Conservation (phyloP, 2,888 invertebrate species). For the Pherbina coryleti region DNA sequence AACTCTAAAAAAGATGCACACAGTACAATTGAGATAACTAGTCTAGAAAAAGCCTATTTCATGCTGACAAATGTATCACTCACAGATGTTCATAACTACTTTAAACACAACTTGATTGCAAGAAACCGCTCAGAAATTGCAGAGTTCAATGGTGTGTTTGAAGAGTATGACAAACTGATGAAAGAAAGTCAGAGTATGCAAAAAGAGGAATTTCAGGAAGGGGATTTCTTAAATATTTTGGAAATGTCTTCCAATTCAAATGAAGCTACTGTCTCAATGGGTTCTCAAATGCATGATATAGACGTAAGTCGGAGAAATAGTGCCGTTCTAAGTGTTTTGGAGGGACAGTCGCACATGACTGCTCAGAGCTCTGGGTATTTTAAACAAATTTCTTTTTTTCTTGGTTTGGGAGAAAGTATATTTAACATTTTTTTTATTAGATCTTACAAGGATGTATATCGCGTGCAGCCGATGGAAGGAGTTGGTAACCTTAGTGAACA, state of each 20-base stretch:
- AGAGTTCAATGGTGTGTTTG: slow-evolving; percentile 64
- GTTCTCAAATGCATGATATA: not conserved
- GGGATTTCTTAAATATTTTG: slow-evolving; percentile 64
- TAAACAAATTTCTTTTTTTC: not conserved
- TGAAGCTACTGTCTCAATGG: slow-evolving; percentile 41
- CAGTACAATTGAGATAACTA: slow-evolving; percentile 52
- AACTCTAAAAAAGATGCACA: slow-evolving; percentile 50
- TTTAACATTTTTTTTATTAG: not conserved
- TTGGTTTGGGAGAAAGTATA: not conserved
- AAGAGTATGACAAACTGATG: slow-evolving; percentile 68
- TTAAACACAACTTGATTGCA: slow-evolving; percentile 65
- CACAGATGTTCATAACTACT: slow-evolving; percentile 66
- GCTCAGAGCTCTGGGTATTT: slow-evolving; percentile 6
- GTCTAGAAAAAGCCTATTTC: slow-evolving; percentile 64
- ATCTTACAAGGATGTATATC: slow-evolving; percentile 22
- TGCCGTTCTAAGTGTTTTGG: slow-evolving; percentile 9
- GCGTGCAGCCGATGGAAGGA: not conserved
- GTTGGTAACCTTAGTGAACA: not conserved
- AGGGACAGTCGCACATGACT: slow-evolving; percentile 34
- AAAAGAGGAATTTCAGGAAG: slow-evolving; percentile 63
- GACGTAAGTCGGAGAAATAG: not conserved
- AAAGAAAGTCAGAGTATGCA: slow-evolving; percentile 68
- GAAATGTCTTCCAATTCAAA: slow-evolving; percentile 57
- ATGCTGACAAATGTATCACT: slow-evolving; percentile 63
- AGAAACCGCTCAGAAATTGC: slow-evolving; percentile 64